Percentiles rank a stretch among this genome's conserved stretches.
These are phyloP conservation scores for Ictalurus furcatus DNA, from an alignment of 2,113 vertebrate genomes.

Conservation along the genomic window DNA sequence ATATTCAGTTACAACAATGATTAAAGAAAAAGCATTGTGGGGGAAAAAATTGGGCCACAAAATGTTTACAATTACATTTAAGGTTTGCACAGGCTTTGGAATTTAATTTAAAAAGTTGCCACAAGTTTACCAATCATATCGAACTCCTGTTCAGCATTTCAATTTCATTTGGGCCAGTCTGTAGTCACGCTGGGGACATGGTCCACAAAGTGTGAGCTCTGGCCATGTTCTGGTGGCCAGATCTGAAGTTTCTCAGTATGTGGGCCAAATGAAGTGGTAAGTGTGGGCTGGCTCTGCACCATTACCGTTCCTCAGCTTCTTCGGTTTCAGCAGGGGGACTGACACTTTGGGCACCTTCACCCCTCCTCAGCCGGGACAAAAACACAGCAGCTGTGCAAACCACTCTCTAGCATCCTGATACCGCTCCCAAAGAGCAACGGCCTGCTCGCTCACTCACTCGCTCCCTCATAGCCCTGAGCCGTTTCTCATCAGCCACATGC, in stretches of 20 bases:
- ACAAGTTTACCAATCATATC: background rate
- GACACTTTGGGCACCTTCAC: conserved; percentile 27
- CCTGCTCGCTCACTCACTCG: background rate
- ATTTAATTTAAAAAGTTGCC: background rate
- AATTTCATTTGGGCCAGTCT: background rate
- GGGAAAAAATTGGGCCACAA: background rate
- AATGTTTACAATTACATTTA: background rate
- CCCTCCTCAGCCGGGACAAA: conserved; percentile 42
- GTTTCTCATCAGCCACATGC: conserved; percentile 54
- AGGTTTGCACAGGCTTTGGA: background rate
- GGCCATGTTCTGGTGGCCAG: background rate
- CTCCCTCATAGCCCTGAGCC: conserved; percentile 55
- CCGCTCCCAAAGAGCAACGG: background rate
- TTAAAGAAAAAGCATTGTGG: background rate
- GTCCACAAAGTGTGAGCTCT: background rate
- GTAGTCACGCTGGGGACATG: background rate
- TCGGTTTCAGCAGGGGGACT: conserved; percentile 25
- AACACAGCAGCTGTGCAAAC: conserved; percentile 66
- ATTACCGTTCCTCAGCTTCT: conserved; percentile 21
- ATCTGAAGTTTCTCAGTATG: background rate
- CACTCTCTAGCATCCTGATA: conserved; percentile 51
- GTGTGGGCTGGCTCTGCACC: background rate
- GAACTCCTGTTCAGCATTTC: background rate
- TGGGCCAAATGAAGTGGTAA: conserved; percentile 15
- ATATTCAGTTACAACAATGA: background rate